Evolutionary conservation across 2,113 vertebrate genomes (phyloP).

Genomic region (Burhinus bistriatus): DNA sequence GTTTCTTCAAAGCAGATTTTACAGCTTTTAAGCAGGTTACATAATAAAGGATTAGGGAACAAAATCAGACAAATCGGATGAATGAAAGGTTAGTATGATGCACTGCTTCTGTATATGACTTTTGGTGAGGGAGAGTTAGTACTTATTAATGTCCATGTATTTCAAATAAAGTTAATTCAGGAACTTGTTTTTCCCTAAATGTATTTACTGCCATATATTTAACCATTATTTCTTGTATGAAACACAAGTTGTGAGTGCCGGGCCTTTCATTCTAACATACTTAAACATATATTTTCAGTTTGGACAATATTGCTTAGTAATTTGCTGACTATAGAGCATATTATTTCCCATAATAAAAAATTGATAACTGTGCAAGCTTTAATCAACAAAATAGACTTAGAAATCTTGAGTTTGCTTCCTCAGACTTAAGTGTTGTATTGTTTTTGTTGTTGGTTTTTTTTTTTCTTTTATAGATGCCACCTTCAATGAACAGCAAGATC

Average conservation of each 20-base stretch:
- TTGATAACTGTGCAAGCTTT: neutral
- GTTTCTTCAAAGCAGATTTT: conserved; percentile 59
- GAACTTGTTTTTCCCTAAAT: neutral
- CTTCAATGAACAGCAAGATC: conserved; percentile 90
- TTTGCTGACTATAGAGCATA: neutral
- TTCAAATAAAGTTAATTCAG: neutral
- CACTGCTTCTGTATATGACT: neutral
- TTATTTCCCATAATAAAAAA: neutral
- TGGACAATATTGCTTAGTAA: neutral
- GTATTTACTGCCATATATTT: neutral
- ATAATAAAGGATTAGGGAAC: conserved; percentile 57
- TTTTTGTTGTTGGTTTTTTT: neutral
- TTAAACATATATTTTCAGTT: neutral
- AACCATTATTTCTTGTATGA: neutral
- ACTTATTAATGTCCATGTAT: neutral
- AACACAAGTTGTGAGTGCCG: neutral
- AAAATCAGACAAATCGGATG: conserved; percentile 52
- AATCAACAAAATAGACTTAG: neutral
- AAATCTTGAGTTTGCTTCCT: neutral
- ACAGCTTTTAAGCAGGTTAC: conserved; percentile 57
- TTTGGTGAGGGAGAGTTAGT: neutral
- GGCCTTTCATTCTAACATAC: neutral
- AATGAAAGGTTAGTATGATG: conserved; percentile 29
- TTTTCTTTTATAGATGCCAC: conserved; percentile 83
- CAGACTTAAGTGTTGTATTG: neutral